Evolutionary conservation across 2,797 vertebrate genomes (phyloP).

Genomic region (Parauchenoglanis punctatus): DNA sequence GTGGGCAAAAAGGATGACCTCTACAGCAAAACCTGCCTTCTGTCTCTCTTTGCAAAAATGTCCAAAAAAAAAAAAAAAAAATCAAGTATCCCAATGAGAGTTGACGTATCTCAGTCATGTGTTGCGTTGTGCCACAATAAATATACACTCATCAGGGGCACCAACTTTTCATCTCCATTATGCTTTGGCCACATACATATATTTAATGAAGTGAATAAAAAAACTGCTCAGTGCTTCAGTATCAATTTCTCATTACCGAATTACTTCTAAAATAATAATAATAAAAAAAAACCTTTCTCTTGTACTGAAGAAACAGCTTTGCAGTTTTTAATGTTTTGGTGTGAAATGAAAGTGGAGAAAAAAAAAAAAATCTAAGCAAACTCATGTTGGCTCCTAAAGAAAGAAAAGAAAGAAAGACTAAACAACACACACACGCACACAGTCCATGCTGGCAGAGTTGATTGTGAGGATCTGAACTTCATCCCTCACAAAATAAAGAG

Average conservation of each 20-base stretch:
- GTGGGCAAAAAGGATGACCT: conserved; percentile 89
- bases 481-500: conserved; percentile 64
- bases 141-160: conserved; percentile 80
- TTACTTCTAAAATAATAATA: conserved; percentile 65
- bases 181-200: conserved; percentile 94
- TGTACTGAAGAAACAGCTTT: conserved; percentile 71
- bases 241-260: conserved; percentile 65
- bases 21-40: conserved; percentile 82
- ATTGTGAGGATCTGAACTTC: conserved; percentile 66
- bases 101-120: conserved; percentile 73
- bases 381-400: conserved; percentile 77
- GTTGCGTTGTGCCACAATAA: conserved; percentile 79
- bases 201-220: conserved; percentile 78
- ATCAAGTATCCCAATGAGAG: conserved; percentile 85
- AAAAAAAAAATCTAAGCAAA: conserved; percentile 61
- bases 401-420: not conserved
- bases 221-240: conserved; percentile 86
- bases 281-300: not conserved
- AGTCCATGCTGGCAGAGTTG: conserved; percentile 76
- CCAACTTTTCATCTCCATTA: conserved; percentile 84
- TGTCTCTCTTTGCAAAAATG: conserved; percentile 78
- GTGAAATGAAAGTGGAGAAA: conserved; percentile 66
- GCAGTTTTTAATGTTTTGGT: conserved; percentile 78
- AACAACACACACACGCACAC: conserved; percentile 46
- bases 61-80: conserved; percentile 71